These are phyloP conservation scores for Lasiurus cinereus DNA, from an alignment of 2,113 vertebrate species.

Conservation along the genomic window DNA sequence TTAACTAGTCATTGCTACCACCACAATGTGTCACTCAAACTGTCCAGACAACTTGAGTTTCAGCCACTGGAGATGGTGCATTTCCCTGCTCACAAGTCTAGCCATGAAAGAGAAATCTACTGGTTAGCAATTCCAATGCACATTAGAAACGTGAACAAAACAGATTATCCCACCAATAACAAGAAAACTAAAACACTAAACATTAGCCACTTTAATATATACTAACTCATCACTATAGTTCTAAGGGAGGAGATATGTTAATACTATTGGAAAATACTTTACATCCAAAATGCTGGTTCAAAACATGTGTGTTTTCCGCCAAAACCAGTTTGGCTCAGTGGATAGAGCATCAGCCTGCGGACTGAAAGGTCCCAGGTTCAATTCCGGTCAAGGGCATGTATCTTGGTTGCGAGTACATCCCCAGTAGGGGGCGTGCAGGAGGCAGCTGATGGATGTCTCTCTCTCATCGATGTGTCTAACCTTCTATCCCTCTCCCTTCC, in stretches of 20 bases:
- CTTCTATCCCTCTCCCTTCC: too few species aligned
- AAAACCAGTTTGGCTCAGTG: too few species aligned
- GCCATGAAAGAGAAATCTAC: neutral
- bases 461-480: too few species aligned
- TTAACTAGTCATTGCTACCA: neutral
- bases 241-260: neutral
- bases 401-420: too few species aligned
- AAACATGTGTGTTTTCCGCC: neutral
- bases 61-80: neutral
- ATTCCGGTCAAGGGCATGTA: too few species aligned
- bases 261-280: neutral
- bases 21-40: neutral
- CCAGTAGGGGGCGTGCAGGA: too few species aligned
- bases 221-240: neutral
- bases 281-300: constrained; percentile 24
- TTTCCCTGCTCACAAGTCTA: neutral
- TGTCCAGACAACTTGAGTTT: neutral
- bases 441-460: too few species aligned
- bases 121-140: neutral
- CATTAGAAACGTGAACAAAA: constrained; percentile 26
- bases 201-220: neutral
- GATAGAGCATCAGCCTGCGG: too few species aligned
- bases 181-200: neutral
- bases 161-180: neutral
- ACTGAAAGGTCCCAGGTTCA: too few species aligned